These are phyloP conservation scores for Drosophila crucigera DNA, from an alignment of 2,888 invertebrate species.

Conservation along the genomic window DNA sequence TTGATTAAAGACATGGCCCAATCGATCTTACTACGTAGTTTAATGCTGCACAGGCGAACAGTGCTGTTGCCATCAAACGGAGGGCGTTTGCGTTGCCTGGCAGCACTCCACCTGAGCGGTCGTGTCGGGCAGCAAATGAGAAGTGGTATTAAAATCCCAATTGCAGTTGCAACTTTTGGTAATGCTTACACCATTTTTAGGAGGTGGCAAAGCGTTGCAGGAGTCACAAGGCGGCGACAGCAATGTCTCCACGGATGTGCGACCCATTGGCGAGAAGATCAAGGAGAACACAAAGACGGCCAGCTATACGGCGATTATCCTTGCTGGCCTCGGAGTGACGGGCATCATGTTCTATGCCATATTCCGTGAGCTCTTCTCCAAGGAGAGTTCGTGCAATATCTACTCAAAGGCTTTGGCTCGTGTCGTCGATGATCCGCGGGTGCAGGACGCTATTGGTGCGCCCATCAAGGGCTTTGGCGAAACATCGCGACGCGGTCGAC, in stretches of 20 bases:
- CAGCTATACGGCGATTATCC: constrained; percentile 93
- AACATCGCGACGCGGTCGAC: constrained; percentile 92
- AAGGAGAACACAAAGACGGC: constrained; percentile 96
- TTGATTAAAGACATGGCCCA: constrained; percentile 62
- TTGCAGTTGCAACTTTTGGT: not conserved
- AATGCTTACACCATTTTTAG: constrained; percentile 7
- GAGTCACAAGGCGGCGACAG: constrained; percentile 46
- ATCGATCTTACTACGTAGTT: constrained; percentile 67
- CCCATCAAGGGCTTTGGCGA: constrained; percentile 96
- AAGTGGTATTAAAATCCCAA: constrained; percentile 43
- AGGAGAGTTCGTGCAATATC: constrained; percentile 93
- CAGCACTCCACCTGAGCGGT: constrained; percentile 41
- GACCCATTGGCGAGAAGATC: constrained; percentile 90
- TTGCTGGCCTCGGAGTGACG: constrained; percentile 92
- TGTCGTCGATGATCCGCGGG: constrained; percentile 91
- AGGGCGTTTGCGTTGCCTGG: constrained; percentile 39
- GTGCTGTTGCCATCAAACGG: constrained; percentile 28
- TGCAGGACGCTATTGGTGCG: constrained; percentile 93
- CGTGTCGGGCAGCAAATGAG: constrained; percentile 38
- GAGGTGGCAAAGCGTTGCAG: constrained; percentile 46
- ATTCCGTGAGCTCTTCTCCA: constrained; percentile 94
- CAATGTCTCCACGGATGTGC: constrained; percentile 86
- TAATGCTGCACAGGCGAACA: constrained; percentile 49
- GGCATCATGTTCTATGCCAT: constrained; percentile 93
- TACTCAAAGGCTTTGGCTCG: constrained; percentile 92